Percentiles rank a stretch among this genome's conserved stretches.
These are phyloP conservation scores for Abrostola tripartita DNA, from an alignment of 2,888 invertebrate genomes.

Conservation along the genomic window DNA sequence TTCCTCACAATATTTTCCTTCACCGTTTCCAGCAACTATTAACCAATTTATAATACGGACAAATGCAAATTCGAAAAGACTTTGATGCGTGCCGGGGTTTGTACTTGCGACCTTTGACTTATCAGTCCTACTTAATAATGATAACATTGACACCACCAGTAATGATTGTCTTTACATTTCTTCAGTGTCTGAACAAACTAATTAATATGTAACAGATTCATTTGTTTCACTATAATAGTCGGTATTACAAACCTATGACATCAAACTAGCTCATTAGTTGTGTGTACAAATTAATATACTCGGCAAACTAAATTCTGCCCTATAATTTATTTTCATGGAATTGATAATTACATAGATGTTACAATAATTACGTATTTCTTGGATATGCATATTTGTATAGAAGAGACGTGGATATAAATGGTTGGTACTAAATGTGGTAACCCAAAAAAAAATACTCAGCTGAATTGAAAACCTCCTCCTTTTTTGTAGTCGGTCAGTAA, in stretches of 20 bases:
- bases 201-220: too few species aligned
- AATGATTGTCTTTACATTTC: not conserved
- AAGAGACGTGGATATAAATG: constrained; percentile 16
- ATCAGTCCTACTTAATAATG: too few species aligned
- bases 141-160: too few species aligned
- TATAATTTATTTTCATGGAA: constrained; percentile 53
- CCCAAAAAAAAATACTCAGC: too few species aligned
- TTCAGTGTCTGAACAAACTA: not conserved
- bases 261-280: constrained; percentile 13
- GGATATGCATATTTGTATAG: constrained; percentile 25
- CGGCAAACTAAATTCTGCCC: constrained; percentile 36
- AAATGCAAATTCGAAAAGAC: too few species aligned
- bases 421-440: constrained; percentile 23
- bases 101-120: too few species aligned
- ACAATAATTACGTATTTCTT: constrained; percentile 41
- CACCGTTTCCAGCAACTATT: too few species aligned
- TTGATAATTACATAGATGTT: constrained; percentile 50
- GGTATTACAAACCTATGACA: not conserved
- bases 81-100: too few species aligned
- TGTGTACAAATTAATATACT: constrained; percentile 36
- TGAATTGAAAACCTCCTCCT: too few species aligned
- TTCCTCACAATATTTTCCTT: too few species aligned
- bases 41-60: too few species aligned
- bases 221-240: not conserved
- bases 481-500: too few species aligned